Evolutionary conservation across 2,888 invertebrate genomes (phyloP).

Genomic region (Leptinotarsa juncta): DNA sequence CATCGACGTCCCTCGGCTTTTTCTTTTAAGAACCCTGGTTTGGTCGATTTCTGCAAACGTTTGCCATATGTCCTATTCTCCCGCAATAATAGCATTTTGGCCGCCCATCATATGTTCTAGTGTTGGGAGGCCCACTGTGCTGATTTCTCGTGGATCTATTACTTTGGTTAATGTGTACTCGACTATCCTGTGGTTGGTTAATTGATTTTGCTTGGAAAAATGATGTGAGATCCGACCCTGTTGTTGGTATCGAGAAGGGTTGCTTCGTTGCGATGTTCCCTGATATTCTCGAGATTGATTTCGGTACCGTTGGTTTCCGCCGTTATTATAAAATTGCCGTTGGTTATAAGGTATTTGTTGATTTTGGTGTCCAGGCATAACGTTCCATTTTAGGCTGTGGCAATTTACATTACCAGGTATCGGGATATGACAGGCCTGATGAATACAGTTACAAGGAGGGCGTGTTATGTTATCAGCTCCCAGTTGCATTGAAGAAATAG

Average conservation of each 20-base stretch:
- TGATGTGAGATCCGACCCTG: neutral
- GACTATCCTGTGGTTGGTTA: neutral
- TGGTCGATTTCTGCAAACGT: neutral
- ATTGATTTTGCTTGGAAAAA: neutral
- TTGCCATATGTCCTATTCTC: neutral
- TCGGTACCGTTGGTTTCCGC: neutral
- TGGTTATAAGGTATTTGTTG: neutral
- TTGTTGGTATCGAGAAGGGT: neutral
- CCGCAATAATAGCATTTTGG: neutral
- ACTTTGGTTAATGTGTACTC: neutral
- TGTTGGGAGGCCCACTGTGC: neutral
- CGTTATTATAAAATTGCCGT: neutral
- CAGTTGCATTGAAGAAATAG: too few relatives aligned
- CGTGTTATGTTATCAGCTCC: too few relatives aligned
- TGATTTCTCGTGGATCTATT: neutral
- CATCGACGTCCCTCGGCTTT: neutral
- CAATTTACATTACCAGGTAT: too few relatives aligned
- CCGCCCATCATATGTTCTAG: neutral
- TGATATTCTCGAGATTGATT: neutral
- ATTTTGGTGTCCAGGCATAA: too few relatives aligned
- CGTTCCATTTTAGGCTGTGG: too few relatives aligned
- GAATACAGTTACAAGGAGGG: too few relatives aligned
- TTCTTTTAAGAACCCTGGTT: neutral
- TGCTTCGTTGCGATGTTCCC: neutral
- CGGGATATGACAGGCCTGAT: too few relatives aligned